A percentile compares a stretch with the other conserved stretches of the same genome.
phyloP scores from a whole-genome alignment of 1,140 invertebrate genomes.

The Drosophila novamexicana region DNA sequence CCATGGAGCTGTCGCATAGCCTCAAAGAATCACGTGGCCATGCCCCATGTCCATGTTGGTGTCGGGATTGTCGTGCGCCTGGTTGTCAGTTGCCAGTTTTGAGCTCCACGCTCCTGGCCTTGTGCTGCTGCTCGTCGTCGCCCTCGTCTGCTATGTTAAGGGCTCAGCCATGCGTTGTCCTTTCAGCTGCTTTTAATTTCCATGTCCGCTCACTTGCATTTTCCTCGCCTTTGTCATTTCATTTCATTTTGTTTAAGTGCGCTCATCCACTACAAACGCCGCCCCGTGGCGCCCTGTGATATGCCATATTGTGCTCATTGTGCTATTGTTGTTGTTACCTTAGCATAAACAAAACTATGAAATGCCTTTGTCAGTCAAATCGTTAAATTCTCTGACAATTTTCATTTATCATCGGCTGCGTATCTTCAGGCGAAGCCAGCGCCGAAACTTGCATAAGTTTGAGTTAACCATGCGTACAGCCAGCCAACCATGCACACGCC shows the following conservation, averaged over 20 bases:
- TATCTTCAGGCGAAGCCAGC: conserved; percentile 16
- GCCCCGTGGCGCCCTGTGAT: conserved; percentile 6
- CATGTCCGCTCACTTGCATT: conserved; percentile 46
- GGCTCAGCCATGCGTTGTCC: conserved; percentile 47
- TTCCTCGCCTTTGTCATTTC: conserved; percentile 52
- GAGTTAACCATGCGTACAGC: conserved; percentile 35
- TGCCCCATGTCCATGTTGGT: conserved; percentile 22
- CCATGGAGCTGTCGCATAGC: not conserved
- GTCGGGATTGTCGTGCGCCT: conserved; percentile 2
- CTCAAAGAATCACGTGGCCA: conserved; percentile 27
- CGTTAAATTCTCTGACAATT: conserved; percentile 73
- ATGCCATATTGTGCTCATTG: conserved; percentile 7
- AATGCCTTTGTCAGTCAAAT: conserved; percentile 78
- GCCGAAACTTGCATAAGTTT: conserved; percentile 61
- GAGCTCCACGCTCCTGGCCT: too few relatives aligned
- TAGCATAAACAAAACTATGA: conserved; percentile 74
- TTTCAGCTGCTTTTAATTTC: conserved; percentile 57
- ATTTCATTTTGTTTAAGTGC: conserved; percentile 59
- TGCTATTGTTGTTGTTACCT: conserved; percentile 33
- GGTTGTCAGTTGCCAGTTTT: conserved; percentile 12
- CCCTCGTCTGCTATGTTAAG: conserved; percentile 9
- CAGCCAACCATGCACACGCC: conserved; percentile 24
- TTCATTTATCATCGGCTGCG: conserved; percentile 66
- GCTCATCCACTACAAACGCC: conserved; percentile 49
- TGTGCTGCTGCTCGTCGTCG: not conserved